Percentiles rank a stretch among this genome's conserved stretches.
Conservation (phyloP, 2,888 invertebrate species). For the Tenthredo scrophulariae region DNA sequence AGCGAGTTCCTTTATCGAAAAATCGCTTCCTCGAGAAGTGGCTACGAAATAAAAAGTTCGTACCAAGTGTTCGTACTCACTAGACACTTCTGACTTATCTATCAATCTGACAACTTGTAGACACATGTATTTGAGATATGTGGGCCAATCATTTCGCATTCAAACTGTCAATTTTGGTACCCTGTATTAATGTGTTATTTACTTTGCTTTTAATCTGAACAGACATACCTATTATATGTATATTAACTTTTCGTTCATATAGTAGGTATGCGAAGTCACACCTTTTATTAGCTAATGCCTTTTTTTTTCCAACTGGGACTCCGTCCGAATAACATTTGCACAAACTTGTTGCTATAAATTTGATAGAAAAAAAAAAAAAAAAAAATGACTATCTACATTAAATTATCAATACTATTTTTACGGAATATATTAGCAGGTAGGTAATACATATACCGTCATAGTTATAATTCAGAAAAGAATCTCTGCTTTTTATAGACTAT, state of each 20-base stretch:
- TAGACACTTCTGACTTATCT: neutral
- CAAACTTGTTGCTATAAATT: neutral
- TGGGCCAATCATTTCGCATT: neutral
- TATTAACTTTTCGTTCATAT: neutral
- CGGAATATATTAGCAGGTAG: neutral
- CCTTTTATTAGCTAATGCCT: neutral
- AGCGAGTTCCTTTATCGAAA: neutral
- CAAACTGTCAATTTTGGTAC: neutral
- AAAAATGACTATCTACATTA: neutral
- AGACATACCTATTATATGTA: neutral
- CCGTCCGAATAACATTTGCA: neutral
- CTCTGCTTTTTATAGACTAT: neutral
- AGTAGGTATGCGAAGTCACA: neutral
- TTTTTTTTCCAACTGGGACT: neutral
- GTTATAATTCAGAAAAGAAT: neutral
- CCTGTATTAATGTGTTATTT: neutral
- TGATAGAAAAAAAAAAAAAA: too few species aligned
- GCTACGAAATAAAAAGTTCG: neutral
- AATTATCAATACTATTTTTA: neutral
- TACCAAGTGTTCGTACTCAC: neutral
- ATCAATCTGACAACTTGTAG: conserved; percentile 36
- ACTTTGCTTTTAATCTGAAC: neutral
- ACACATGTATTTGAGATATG: neutral
- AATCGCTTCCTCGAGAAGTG: neutral
- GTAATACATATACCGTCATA: neutral